Base-by-base conservation (phyloP, 1,140 invertebrate species). In the Pentalonia nigronervosa region DNA sequence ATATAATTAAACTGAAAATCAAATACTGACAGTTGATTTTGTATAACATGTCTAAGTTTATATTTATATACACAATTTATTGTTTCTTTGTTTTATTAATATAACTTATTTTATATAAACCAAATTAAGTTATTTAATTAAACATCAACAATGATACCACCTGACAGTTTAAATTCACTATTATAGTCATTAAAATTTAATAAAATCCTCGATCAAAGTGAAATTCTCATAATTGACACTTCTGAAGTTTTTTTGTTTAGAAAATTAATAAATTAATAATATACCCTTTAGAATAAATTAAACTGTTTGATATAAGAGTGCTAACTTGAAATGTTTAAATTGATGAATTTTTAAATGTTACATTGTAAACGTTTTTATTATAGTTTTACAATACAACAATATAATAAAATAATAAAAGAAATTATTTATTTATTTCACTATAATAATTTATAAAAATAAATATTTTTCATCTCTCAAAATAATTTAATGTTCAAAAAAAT, bases 371-470 rank as follows among this genome's bases (percentile, higher is more conserved):
- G 30, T 76, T 67, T n/a, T 67, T 67, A n/a, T 9, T 9, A n/a
- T 67, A 67, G 30, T 67, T 17, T 76, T n/a, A 14, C 30, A 76
- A 76, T 76, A 76, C 7, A 76, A 76, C 30, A 76, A n/a, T 67
- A n/a, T 76, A 76, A n/a, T 76, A 76, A 67, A 67, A n/a, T 76
- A 76, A n/a, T 76, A 76, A 67, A 67, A 67, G 30, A 67, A n/a
- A n/a, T 67, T 67, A 67, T 76, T 76, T 76, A 76, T 76, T 76
- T 76, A 76, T 76, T 76, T 76, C 60, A 17, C 0, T 76, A 14
- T n/a, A 76, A 17, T 17, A 76, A n/a, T 76, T 0, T n/a, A 14
- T 60, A 0, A n/a, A 76, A n/a, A 76, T 76, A 76, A 76, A n/a
- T n/a, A 76, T 76, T 76, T 76, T 76, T n/a, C 30, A 53, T 76